Conservation (phyloP, 64 coral and sea anemone species). For the Trachythela sp. region DNA sequence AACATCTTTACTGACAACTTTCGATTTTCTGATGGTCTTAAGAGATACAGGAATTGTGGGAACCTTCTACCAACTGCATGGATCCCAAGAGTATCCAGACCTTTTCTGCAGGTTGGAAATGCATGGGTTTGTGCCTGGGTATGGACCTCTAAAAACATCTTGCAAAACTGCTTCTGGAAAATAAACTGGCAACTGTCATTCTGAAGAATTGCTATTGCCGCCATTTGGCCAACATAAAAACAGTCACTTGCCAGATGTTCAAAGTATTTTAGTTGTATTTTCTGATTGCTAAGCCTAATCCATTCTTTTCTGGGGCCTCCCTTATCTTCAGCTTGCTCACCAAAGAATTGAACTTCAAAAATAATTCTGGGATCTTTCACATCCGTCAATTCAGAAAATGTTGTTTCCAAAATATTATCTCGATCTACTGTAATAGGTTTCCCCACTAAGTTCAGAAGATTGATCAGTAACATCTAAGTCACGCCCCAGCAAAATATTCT, state of each 20-base stretch:
- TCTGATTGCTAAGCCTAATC: no score
- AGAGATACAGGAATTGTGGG: no score
- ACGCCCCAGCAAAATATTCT: no score
- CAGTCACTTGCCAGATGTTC: background rate
- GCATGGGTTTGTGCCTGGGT: background rate
- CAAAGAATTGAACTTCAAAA: no score
- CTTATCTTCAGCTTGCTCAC: no score
- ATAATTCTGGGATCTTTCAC: slow-evolving; percentile 24
- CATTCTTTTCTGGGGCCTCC: no score
- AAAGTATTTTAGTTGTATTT: slow-evolving; percentile 16
- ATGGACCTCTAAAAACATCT: background rate
- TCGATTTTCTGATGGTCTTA: no score
- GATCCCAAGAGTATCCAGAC: background rate
- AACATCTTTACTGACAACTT: no score
- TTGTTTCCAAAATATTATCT: slow-evolving; percentile 25
- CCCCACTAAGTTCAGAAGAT: background rate
- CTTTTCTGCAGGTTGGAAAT: slow-evolving; percentile 6
- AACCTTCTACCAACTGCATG: background rate
- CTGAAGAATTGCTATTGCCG: background rate
- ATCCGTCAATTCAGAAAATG: slow-evolving; percentile 30
- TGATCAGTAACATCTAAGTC: no score
- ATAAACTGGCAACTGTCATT: no score
- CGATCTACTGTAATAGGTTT: slow-evolving; percentile 26
- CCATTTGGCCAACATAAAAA: slow-evolving; percentile 2
- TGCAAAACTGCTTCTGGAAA: background rate